phyloP scores from a whole-genome alignment of 2,888 invertebrate genomes.

The Pyrocoelia pectoralis region DNA sequence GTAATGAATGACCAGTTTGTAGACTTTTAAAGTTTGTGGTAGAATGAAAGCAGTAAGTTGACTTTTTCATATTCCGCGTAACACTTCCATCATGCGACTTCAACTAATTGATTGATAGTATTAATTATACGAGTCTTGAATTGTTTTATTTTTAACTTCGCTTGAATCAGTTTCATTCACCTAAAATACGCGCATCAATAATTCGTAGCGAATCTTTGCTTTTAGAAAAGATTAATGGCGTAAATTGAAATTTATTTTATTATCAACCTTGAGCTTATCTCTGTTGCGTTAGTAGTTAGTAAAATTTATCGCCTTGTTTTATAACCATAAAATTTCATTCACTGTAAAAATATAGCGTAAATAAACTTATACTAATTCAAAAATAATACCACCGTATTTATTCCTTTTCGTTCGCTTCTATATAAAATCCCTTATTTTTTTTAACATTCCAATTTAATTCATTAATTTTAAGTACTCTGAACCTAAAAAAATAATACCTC shows the following conservation, averaged over 20 bases:
- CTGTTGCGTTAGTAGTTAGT: neutral
- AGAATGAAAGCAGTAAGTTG: constrained; percentile 5
- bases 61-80: neutral
- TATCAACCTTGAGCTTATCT: neutral
- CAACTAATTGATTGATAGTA: no score
- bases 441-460: neutral
- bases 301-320: neutral
- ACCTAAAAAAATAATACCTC: neutral
- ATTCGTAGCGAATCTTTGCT: neutral
- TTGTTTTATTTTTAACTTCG: no score
- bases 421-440: no score
- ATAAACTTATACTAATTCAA: neutral
- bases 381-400: neutral
- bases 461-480: neutral
- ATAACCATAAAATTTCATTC: neutral
- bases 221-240: neutral
- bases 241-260: neutral
- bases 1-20: constrained; percentile 35
- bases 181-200: no score
- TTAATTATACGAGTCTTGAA: no score
- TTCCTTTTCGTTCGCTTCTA: neutral
- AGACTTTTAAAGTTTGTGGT: constrained; percentile 11
- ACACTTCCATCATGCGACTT: neutral
- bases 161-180: no score
- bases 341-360: neutral